These are phyloP conservation scores for Aptenodytes forsteri DNA, from an alignment of 2,113 vertebrate species.

Conservation along the genomic window DNA sequence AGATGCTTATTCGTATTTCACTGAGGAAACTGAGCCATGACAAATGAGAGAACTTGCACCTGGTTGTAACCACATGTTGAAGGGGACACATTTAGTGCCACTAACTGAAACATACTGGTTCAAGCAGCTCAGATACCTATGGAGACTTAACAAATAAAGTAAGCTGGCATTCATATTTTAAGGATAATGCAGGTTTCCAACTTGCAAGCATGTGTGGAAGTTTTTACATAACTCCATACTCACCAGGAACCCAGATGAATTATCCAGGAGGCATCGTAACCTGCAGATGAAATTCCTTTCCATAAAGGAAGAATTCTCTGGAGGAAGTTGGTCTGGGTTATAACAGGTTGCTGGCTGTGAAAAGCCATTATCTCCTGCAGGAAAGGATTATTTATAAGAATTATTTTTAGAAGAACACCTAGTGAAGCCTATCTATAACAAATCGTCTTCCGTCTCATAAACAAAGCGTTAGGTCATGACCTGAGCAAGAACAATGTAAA, in stretches of 20 bases:
- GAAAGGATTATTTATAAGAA: conserved; percentile 61
- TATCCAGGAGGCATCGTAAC: conserved; percentile 92
- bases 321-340: conserved; percentile 86
- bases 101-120: background rate
- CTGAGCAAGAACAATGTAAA: conserved; percentile 36
- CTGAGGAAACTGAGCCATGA: background rate
- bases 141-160: background rate
- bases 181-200: background rate
- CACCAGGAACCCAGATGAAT: conserved; percentile 95
- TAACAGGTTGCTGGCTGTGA: conserved; percentile 75
- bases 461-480: background rate
- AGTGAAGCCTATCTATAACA: conserved; percentile 52
- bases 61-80: background rate
- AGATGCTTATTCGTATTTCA: background rate
- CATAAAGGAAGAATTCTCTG: conserved; percentile 90
- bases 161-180: background rate
- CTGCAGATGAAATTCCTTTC: conserved; percentile 91
- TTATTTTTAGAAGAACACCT: conserved; percentile 62
- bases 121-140: background rate
- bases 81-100: background rate
- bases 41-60: background rate
- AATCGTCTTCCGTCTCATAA: conserved; percentile 21
- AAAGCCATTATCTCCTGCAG: conserved; percentile 72
- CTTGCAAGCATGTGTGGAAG: background rate
- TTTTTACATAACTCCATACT: conserved; percentile 1